These are phyloP conservation scores for Pristionchus maxplancki DNA, from an alignment of 2,888 invertebrate species.

Conservation along the genomic window DNA sequence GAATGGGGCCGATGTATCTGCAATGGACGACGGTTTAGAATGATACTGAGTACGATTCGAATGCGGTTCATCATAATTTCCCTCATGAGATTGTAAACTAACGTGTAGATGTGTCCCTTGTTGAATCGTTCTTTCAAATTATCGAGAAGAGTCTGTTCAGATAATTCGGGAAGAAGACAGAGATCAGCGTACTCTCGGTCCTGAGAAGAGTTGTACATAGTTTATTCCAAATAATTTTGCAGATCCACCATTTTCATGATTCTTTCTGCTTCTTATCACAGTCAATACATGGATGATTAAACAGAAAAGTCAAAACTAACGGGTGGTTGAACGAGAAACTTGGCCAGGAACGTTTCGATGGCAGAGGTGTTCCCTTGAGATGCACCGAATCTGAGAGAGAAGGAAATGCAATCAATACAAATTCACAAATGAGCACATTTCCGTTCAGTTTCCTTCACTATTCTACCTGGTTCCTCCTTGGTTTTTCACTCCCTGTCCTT, in stretches of 20 bases:
- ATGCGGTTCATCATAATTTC: too few species aligned
- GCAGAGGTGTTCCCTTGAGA: constrained; percentile 84
- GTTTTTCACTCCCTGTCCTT: neutral
- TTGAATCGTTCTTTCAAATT: constrained; percentile 88
- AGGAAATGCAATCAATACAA: neutral
- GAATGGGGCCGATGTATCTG: constrained; percentile 87
- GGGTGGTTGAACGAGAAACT: constrained; percentile 90
- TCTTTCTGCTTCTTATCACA: too few species aligned
- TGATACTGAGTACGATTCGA: too few species aligned
- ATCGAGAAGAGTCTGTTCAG: constrained; percentile 92
- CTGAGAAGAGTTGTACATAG: constrained; percentile 78
- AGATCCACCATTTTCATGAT: neutral
- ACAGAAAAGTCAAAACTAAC: constrained; percentile 48
- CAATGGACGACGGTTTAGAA: neutral
- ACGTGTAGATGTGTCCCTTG: constrained; percentile 93
- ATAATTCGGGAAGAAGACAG: constrained; percentile 94
- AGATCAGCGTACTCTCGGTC: constrained; percentile 95
- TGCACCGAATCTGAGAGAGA: constrained; percentile 83
- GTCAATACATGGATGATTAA: neutral
- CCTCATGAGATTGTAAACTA: constrained; percentile 78
- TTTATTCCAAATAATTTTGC: neutral
- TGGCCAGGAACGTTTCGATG: constrained; percentile 92
- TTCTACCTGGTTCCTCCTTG: constrained; percentile 13
- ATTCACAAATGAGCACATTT: neutral
- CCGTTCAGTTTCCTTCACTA: neutral